These are phyloP conservation scores for Drusus annulatus DNA, from an alignment of 1,140 invertebrate species.

Conservation along the genomic window DNA sequence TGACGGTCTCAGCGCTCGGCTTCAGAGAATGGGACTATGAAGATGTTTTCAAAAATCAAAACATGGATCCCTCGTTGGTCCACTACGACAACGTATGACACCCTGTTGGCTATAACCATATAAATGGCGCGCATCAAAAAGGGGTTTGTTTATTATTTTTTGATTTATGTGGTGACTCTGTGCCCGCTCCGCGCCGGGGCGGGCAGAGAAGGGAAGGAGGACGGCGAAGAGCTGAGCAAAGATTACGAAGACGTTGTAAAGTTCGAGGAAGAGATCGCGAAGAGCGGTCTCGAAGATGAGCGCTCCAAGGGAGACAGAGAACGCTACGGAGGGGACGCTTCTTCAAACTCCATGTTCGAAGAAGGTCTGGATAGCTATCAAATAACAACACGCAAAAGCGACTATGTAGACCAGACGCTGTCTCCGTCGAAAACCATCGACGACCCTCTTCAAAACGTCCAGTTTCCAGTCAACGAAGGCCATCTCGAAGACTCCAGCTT, in stretches of 20 bases:
- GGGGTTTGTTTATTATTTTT: conserved; percentile 37
- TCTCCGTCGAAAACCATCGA: neutral
- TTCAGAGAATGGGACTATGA: neutral
- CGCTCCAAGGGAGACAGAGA: neutral
- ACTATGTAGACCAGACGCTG: neutral
- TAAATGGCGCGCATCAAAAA: conserved; percentile 28
- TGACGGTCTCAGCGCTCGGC: neutral
- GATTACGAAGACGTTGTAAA: neutral
- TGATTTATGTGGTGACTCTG: conserved; percentile 25
- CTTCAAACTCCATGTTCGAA: neutral
- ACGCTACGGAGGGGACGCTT: neutral
- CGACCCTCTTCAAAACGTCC: neutral
- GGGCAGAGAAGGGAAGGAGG: neutral
- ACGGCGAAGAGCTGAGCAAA: neutral
- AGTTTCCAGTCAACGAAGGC: conserved; percentile 19
- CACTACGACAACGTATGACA: neutral
- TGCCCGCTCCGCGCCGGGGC: neutral
- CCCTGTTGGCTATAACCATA: neutral
- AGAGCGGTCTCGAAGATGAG: conserved; percentile 4
- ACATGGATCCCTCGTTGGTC: conserved; percentile 1
- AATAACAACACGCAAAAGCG: conserved; percentile 9
- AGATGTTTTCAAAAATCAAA: conserved; percentile 20
- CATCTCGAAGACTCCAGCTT: conserved; percentile 43
- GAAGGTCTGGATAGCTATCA: neutral
- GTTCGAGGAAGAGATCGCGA: conserved; percentile 1